A percentile compares a stretch with the other conserved stretches of the same genome.
Conservation (phyloP, 1,140 invertebrate species). For the Pogonus chalceus region DNA sequence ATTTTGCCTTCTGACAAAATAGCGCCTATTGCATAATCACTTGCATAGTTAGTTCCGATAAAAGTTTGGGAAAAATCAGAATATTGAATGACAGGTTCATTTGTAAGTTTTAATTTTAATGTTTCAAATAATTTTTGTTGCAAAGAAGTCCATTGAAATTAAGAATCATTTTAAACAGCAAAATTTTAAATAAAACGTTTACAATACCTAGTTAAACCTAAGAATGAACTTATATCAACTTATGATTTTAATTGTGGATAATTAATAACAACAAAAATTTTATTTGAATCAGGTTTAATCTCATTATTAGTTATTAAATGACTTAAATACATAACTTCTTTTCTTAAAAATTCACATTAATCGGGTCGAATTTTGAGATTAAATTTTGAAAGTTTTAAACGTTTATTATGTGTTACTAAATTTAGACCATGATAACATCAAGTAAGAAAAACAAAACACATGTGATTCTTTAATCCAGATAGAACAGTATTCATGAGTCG, state of each 20-base stretch:
- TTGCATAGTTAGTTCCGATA: neutral
- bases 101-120: neutral
- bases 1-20: neutral
- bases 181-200: neutral
- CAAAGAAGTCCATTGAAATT: neutral
- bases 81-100: neutral
- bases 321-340: neutral
- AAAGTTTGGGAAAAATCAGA: neutral
- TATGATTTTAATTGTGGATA: neutral
- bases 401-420: neutral
- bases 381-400: neutral
- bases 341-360: neutral
- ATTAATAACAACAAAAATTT: neutral
- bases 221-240: neutral
- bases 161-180: neutral
- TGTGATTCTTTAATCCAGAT: conserved; percentile 13
- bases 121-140: neutral
- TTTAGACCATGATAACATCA: conserved; percentile 16
- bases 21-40: neutral
- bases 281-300: neutral
- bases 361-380: neutral
- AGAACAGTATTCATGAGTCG: conserved; percentile 20
- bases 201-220: neutral
- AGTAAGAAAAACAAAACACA: conserved; percentile 20
- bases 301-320: neutral